phyloP scores from a whole-genome alignment of 1,140 invertebrate species.

The Leguminivora glycinivorella region DNA sequence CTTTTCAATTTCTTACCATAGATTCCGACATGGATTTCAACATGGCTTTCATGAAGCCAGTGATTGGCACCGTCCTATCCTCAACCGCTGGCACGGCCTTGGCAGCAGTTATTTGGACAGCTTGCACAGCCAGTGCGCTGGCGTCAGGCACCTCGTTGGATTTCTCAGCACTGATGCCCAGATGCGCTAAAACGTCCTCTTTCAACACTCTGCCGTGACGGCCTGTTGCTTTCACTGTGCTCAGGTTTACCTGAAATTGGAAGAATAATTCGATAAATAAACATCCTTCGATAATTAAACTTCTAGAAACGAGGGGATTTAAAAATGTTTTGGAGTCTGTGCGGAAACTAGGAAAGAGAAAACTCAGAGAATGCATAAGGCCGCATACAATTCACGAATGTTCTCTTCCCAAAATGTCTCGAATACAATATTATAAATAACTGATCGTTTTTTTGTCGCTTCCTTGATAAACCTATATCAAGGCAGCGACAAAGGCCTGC shows the following conservation, averaged over 20 bases:
- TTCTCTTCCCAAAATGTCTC: no score
- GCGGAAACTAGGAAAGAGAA: no score
- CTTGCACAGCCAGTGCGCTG: slow-evolving; percentile 36
- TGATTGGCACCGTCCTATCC: slow-evolving; percentile 71
- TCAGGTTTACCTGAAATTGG: slow-evolving; percentile 84
- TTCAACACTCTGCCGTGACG: slow-evolving; percentile 96
- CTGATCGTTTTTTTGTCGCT: no score
- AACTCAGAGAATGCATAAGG: no score
- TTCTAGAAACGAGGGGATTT: no score
- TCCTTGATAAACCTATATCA: no score
- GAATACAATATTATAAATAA: no score
- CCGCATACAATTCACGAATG: no score
- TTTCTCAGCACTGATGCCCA: slow-evolving; percentile 79
- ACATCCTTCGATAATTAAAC: no score
- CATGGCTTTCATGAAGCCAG: slow-evolving; percentile 95
- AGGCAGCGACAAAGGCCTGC: no score
- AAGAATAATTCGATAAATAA: slow-evolving; percentile 14
- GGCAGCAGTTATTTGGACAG: slow-evolving; percentile 40
- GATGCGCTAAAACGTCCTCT: slow-evolving; percentile 93
- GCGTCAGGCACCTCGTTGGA: slow-evolving; percentile 63
- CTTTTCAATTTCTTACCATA: no score
- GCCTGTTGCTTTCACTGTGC: slow-evolving; percentile 89
- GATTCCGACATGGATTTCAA: slow-evolving; percentile 97
- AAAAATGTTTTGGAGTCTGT: no score
- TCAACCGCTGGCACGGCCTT: slow-evolving; percentile 61